Evolutionary conservation across 1,140 invertebrate genomes (phyloP).

Genomic region (Platyscapa corneri): DNA sequence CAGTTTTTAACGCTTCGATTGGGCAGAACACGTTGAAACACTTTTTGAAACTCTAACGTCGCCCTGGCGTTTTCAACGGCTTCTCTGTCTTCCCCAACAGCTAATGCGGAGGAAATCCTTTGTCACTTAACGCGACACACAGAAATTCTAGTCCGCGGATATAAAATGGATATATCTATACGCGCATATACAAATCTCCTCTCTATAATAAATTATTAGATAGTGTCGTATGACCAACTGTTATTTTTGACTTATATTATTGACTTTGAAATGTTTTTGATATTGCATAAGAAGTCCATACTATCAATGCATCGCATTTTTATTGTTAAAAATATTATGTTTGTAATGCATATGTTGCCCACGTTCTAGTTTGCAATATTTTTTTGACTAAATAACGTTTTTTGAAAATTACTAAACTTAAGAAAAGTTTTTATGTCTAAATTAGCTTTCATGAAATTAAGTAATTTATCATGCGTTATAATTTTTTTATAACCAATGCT

Average conservation of each 20-base stretch:
- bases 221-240: neutral
- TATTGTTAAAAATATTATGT: too few relatives aligned
- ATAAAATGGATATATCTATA: slow-evolving; percentile 35
- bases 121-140: slow-evolving; percentile 31
- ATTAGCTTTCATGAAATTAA: too few relatives aligned
- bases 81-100: neutral
- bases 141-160: slow-evolving; percentile 38
- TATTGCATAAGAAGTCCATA: too few relatives aligned
- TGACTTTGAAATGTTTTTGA: too few relatives aligned
- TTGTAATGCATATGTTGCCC: too few relatives aligned
- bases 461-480: too few relatives aligned
- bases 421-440: too few relatives aligned
- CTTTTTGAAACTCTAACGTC: slow-evolving; percentile 65
- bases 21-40: slow-evolving; percentile 65
- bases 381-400: too few relatives aligned
- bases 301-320: too few relatives aligned
- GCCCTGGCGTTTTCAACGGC: neutral
- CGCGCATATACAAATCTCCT: slow-evolving; percentile 34
- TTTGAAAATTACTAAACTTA: too few relatives aligned
- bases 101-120: neutral
- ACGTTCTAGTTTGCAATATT: too few relatives aligned
- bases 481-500: too few relatives aligned
- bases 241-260: neutral
- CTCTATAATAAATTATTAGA: neutral
- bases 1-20: slow-evolving; percentile 67